Evolutionary conservation across 2,797 vertebrate species (phyloP), one percentile per base, ranked within the genome.

Genomic region (Smutsia gigantea): DNA sequence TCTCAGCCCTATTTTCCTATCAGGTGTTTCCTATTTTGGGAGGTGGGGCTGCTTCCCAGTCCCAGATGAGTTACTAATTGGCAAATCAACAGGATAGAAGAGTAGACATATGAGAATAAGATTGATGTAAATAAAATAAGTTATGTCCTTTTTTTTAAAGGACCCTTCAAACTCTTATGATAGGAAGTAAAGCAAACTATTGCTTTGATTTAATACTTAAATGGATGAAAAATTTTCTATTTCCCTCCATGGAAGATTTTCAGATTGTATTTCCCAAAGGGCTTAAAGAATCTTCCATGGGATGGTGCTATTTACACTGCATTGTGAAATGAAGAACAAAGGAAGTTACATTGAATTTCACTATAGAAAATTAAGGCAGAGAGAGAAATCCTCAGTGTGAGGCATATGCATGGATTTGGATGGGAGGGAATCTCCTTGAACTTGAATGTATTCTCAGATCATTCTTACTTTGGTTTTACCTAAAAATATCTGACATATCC

Each of bases 111-210:
- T 18, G 37, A 86, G 77, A 92, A 29, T n/a, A 84, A 51, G 23
- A 84, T 4, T 37, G 23, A 18, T 4, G 49, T 55, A 66, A 61
- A 96, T 93, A 95, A 71, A 88, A 87, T 4, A 46, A 92, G 79
- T 31, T 63, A 81, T n/a, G n/a, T 14, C 23, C 59, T 86, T 75
- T 78, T 64, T 23, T 12, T 8, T 9, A 83, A 90, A 9, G 15
- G 21, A 81, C 25, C 14, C 57, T 91, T 75, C 21, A 75, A 94
- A 91, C 68, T 87, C 61, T 59, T 87, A 86, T 10, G 69, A 49
- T 49, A 90, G 55, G 42, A 75, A 96, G 59, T 25, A 79, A 88
- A 88, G 68, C 39, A 79, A 96, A 84, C 71, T 42, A 84, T 9
- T 61, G 14, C 25, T 78, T 83, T 88, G 82, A 94, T 64, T 82